Conservation (phyloP, 1,140 invertebrate genomes). For the Ooceraea biroi region DNA sequence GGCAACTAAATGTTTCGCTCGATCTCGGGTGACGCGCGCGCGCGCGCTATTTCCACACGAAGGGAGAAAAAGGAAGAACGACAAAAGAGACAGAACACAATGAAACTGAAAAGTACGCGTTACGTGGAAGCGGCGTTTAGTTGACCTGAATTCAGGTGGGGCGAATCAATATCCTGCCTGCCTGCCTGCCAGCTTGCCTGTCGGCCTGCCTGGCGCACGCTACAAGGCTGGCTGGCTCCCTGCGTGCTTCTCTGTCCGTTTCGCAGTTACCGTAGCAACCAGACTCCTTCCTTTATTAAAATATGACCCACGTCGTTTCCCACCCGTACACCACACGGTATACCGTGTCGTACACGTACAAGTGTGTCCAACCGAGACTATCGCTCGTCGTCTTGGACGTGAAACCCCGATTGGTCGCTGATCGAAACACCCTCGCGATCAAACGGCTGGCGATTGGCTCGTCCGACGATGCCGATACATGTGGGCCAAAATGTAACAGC, state of each 20-base stretch:
- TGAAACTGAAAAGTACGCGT: slow-evolving; percentile 58
- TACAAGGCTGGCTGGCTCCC: not conserved
- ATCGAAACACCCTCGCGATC: not conserved
- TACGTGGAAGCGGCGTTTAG: slow-evolving; percentile 83
- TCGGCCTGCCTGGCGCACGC: not conserved
- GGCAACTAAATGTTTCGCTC: slow-evolving; percentile 34
- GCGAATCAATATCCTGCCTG: slow-evolving; percentile 85
- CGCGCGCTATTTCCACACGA: not conserved
- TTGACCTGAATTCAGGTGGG: slow-evolving; percentile 87
- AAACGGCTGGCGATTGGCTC: slow-evolving; percentile 5
- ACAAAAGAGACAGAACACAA: slow-evolving; percentile 53
- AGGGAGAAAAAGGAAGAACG: slow-evolving; percentile 51
- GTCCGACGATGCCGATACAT: no score
- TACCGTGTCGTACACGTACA: not conserved
- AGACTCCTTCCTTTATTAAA: slow-evolving; percentile 85
- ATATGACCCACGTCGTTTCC: slow-evolving; percentile 80
- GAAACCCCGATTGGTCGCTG: not conserved
- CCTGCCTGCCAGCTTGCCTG: slow-evolving; percentile 21
- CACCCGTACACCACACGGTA: not conserved
- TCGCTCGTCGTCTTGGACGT: not conserved
- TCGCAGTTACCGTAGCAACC: slow-evolving; percentile 85
- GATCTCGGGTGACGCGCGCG: slow-evolving; percentile 16
- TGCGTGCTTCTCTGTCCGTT: slow-evolving; percentile 81
- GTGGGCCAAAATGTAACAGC: not conserved
- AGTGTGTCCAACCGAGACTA: not conserved